Conservation (phyloP, 2,888 invertebrate genomes). For the Microctonus hyperodae region DNA sequence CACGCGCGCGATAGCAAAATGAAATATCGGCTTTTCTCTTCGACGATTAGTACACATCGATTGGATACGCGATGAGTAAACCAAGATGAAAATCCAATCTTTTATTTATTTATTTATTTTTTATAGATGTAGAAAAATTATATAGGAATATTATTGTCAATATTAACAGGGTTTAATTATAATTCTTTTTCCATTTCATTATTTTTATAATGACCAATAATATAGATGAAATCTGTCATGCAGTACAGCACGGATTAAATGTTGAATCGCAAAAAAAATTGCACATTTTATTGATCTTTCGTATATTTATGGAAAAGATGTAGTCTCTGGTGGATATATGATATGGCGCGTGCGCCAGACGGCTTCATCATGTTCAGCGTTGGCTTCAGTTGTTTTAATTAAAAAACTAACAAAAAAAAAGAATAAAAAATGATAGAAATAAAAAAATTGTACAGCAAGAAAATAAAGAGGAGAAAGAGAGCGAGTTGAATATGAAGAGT, state of each 20-base stretch:
- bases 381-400: background rate
- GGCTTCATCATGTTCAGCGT: slow-evolving; percentile 1
- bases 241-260: background rate
- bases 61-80: slow-evolving; percentile 15
- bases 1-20: slow-evolving; percentile 32
- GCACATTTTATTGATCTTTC: background rate
- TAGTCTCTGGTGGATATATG: background rate
- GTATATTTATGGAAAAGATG: background rate
- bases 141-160: slow-evolving; percentile 11
- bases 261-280: background rate
- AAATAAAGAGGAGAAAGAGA: background rate
- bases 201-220: background rate
- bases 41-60: slow-evolving; percentile 31
- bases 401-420: background rate
- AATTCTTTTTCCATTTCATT: background rate
- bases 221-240: background rate
- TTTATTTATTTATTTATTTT: background rate
- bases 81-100: slow-evolving; percentile 21
- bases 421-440: background rate
- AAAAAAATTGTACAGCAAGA: background rate
- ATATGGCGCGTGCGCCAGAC: background rate
- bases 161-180: slow-evolving; percentile 20
- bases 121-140: background rate
- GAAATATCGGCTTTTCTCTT: slow-evolving; percentile 36
- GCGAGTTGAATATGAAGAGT: background rate